Evolutionary conservation across 2,113 vertebrate genomes (phyloP).

Genomic region (crab-eating macaque (Macaca fascicularis)): T2T-MFA8v1.1 NC_088391.1:99784501-99785000

Average conservation of each 20-base stretch:
- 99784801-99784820: neutral
- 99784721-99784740: neutral
- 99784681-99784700: accelerated
- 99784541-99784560: no score
- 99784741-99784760: neutral
- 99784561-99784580: neutral
- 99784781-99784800: slow-evolving; percentile 56
- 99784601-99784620: accelerated
- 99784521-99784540: neutral
- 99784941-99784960: neutral
- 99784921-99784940: neutral
- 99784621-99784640: neutral
- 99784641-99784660: neutral
- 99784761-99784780: slow-evolving; percentile 3
- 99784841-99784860: neutral
- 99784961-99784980: neutral
- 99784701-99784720: neutral
- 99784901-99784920: neutral
- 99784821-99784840: neutral
- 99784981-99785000: neutral
- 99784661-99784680: neutral
- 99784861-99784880: neutral
- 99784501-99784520: neutral
- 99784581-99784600: neutral
- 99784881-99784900: neutral